Evolutionary conservation across 2,797 vertebrate species (phyloP), one percentile per base, ranked within the genome.

Genomic region (Trematomus bernacchii): DNA sequence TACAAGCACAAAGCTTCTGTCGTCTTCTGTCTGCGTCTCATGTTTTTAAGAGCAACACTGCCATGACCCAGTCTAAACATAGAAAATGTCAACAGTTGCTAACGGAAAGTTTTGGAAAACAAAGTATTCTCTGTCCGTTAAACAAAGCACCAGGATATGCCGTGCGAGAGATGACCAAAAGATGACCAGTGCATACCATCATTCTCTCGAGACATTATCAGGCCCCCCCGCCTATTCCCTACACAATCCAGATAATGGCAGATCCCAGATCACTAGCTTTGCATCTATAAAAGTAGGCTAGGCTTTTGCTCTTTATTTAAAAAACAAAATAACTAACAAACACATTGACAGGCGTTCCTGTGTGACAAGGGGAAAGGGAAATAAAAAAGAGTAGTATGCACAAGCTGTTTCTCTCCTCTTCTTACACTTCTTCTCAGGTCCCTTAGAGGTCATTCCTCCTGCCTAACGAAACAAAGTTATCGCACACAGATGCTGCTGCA

Each of bases 261-360:
- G 60, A 73, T 83, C 63, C 60, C 43, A 69, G 30, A 83, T 37
- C 59, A 62, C 27, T 55, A 12, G 33, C 30, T 63, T 37, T 52
- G 21, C 6, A 2, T 66, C 63, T 85, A n/a, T 51, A 51, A 70
- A 79, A 73, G 59, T n/a, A 69, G 14, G 42, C 15, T 10, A 18
- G 44, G 11, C 59, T 73, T n/a, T 66, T 67, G 48, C 42, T 68
- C 21, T 58, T 42, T 74, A 62, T 40, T 30, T 59, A 37, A 46
- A 5, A 27, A 27, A 27, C 4, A 27, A 27, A 83, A 16, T 37
- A 37, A 37, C 55, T 70, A 42, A 61, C 33, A 82, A 83, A 83
- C 81, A 92, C 79, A 91, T 90, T 85, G 71, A 80, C 80, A 88
- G 90, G 88, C 91, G 78, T 75, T 91, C 90, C 88, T 90, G 59